These are phyloP conservation scores for Hemicrepidius hirtus DNA, from an alignment of 2,888 invertebrate species.

Conservation along the genomic window DNA sequence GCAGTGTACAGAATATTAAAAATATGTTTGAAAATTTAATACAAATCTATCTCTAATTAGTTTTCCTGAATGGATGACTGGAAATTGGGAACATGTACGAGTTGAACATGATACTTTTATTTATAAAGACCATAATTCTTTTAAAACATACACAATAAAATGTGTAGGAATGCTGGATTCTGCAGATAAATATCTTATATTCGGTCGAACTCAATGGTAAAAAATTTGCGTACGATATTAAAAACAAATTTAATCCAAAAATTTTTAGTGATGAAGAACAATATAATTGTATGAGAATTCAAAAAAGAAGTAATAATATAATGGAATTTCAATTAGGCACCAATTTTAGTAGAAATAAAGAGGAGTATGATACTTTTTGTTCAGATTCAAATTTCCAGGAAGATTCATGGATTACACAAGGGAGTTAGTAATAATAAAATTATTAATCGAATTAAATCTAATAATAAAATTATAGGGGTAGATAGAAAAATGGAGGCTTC, in stretches of 20 bases:
- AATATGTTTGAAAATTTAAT: background rate
- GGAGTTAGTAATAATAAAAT: constrained; percentile 72
- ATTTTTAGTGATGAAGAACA: constrained; percentile 75
- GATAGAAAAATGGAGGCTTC: constrained; percentile 55
- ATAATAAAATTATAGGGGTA: constrained; percentile 31
- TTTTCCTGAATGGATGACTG: constrained; percentile 79
- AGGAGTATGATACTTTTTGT: constrained; percentile 64
- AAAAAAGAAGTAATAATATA: constrained; percentile 76
- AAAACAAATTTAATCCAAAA: background rate
- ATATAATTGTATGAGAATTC: constrained; percentile 77
- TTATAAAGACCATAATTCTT: constrained; percentile 73
- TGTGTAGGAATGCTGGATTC: constrained; percentile 69
- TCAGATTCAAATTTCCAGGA: constrained; percentile 72
- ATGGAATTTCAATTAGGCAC: constrained; percentile 76
- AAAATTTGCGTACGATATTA: constrained; percentile 47
- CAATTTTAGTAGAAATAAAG: constrained; percentile 63
- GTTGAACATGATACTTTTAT: constrained; percentile 72
- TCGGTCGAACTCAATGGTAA: constrained; percentile 75
- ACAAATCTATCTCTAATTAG: constrained; percentile 60
- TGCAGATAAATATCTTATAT: constrained; percentile 73
- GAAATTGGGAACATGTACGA: constrained; percentile 77
- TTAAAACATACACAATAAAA: constrained; percentile 74
- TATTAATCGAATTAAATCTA: background rate
- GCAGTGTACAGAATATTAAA: too few species aligned
- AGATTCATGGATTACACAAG: constrained; percentile 78